A percentile compares a stretch with the other conserved stretches of the same genome.
Evolutionary conservation across 2,113 vertebrate genomes (phyloP).

Genomic region (Herpetotheres cachinnans): DNA sequence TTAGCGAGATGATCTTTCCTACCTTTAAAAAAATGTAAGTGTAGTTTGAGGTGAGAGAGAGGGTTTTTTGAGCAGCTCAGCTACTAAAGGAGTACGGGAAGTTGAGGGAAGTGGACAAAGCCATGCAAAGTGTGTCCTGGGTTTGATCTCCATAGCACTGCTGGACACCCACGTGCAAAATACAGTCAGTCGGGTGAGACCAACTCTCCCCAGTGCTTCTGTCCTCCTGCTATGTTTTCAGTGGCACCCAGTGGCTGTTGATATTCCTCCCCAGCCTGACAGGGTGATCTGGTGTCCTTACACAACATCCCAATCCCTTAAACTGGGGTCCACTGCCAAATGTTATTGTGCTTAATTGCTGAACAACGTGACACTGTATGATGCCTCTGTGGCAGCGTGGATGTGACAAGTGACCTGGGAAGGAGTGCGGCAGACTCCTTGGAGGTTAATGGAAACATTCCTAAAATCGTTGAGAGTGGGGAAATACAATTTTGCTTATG

Average conservation of each 20-base stretch:
- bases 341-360: neutral
- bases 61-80: neutral
- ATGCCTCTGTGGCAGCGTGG: neutral
- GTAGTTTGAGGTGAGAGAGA: neutral
- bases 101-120: neutral
- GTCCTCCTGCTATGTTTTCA: neutral
- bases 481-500: neutral
- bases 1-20: neutral
- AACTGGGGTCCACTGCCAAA: neutral
- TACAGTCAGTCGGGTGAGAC: neutral
- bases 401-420: neutral
- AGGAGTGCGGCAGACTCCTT: neutral
- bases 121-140: neutral
- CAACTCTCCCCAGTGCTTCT: neutral
- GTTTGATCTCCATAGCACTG: neutral
- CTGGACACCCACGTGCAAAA: accelerated
- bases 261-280: neutral
- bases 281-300: neutral
- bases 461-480: too few species aligned
- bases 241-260: accelerated
- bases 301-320: neutral
- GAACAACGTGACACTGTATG: neutral
- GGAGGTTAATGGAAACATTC: neutral
- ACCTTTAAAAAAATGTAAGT: neutral
- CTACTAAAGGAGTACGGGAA: neutral